phyloP scores from a whole-genome alignment of 2,797 vertebrate genomes.

The Astyanax mexicanus region DNA sequence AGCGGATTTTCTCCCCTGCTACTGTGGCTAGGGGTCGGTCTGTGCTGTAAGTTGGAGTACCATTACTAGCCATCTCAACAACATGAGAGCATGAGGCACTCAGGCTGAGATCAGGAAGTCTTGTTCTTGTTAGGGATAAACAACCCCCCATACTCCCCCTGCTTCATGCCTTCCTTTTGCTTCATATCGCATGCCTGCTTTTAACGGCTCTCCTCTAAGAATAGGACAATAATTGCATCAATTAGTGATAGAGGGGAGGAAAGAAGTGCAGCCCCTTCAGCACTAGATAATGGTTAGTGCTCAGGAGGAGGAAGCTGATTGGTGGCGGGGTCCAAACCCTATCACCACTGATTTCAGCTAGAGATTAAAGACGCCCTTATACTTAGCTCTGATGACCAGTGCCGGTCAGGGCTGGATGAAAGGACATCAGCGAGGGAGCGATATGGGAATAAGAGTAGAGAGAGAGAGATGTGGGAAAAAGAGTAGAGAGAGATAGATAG shows the following conservation, averaged over 20 bases:
- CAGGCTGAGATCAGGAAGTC: conserved; percentile 41
- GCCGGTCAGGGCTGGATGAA: conserved; percentile 47
- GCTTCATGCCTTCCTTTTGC: conserved; percentile 17
- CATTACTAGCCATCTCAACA: conserved; percentile 34
- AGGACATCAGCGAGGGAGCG: neutral
- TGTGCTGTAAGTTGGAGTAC: conserved; percentile 20
- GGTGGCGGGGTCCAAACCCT: conserved; percentile 1
- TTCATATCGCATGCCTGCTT: conserved; percentile 23
- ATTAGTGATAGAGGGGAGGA: conserved; percentile 53
- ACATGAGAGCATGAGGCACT: conserved; percentile 27
- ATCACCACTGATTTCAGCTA: conserved; percentile 48
- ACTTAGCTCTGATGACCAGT: conserved; percentile 32
- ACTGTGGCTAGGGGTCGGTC: conserved; percentile 20
- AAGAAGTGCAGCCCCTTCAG: conserved; percentile 49
- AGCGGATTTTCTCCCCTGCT: conserved; percentile 1
- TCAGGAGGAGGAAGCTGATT: conserved; percentile 35
- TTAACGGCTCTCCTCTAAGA: conserved; percentile 52
- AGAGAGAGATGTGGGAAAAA: neutral
- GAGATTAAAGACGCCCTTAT: conserved; percentile 51
- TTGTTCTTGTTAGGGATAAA: conserved; percentile 48
- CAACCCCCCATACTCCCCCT: conserved; percentile 28
- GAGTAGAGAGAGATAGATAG: neutral
- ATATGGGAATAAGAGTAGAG: neutral
- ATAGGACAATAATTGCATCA: conserved; percentile 60
- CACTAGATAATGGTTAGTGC: conserved; percentile 47